Base-by-base conservation (phyloP, 2,888 invertebrate genomes). In the Deilephila porcellus region DNA sequence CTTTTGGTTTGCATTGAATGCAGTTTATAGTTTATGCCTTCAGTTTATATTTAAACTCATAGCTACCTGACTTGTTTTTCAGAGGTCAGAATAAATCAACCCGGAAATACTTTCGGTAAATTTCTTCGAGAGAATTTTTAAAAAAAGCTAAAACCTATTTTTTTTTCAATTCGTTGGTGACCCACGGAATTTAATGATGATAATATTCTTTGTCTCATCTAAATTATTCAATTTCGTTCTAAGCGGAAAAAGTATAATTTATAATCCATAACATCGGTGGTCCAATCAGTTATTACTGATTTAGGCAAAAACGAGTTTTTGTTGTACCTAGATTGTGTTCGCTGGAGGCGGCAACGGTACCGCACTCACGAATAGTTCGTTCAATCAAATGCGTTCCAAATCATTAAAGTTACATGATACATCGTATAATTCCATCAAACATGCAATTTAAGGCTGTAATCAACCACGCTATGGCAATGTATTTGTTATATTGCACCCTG, bases 311-410 rank as follows among this genome's bases (percentile, higher is more conserved):
- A 67, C 67, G 29, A 67, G 67, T 67, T 67, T 67, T 67, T 67
- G 25, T 52, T 14, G 45, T 45, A n/a, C n/a, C n/a, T n/a, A 8
- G 25, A 52, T 17, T 52, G 6, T 52, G 6, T 52, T 52, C 52
- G 45, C 20, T 67, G 52, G 67, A 67, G 67, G 67, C 67, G 67
- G 67, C 52, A 67, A 67, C 67, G 67, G 67, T 67, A 67, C 67
- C 25, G 52, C 67, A 67, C 52, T 52, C 5, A 25, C 52, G 17
- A 52, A 64, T 45, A 64, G 37, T 67, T 45, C 25, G 17, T 25
- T 52, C 17, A 45, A 20, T 25, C 17, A 67, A 37, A 67, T 45
- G 25, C 67, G 52, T 67, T 67, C 52, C 67, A 25, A 67, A 25
- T 25, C 67, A 20, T 25, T 67, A 45, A 6, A 45, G 25, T 45